phyloP scores from a whole-genome alignment of 2,113 vertebrate genomes.

The Amblyopsis rosae region DNA sequence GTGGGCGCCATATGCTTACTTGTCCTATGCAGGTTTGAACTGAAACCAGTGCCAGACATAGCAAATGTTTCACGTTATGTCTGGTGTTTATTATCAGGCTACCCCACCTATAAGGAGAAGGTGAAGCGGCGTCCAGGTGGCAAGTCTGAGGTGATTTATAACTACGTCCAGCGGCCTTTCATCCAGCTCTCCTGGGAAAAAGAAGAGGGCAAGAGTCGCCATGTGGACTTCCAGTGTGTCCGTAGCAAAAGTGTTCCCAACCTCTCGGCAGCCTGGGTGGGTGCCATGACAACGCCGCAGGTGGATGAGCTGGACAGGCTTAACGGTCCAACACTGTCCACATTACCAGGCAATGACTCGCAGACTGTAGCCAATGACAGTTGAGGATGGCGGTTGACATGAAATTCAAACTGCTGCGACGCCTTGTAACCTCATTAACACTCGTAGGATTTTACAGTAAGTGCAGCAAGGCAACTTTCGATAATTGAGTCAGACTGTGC shows the following conservation, averaged over 20 bases:
- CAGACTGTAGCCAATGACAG: constrained; percentile 27
- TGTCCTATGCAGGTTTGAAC: no score
- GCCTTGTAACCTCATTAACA: no score
- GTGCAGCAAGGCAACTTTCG: no score
- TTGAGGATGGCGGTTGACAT: constrained; percentile 3
- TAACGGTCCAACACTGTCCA: constrained; percentile 61
- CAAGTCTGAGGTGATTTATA: constrained; percentile 95
- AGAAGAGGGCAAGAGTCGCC: constrained; percentile 96
- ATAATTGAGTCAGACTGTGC: no score
- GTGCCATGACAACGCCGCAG: constrained; percentile 92
- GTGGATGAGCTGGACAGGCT: constrained; percentile 93
- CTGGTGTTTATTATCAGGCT: constrained; percentile 70
- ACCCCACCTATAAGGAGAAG: constrained; percentile 98
- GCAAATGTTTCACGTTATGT: neutral
- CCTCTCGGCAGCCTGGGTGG: constrained; percentile 88
- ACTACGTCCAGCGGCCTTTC: constrained; percentile 96
- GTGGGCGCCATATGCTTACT: no score
- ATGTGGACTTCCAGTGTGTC: constrained; percentile 97
- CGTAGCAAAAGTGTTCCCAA: constrained; percentile 99
- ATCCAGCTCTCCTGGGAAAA: constrained; percentile 99
- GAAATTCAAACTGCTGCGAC: no score
- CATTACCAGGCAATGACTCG: neutral
- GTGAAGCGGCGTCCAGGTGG: constrained; percentile 94
- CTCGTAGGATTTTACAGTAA: no score
- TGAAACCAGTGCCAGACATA: no score